Evolutionary conservation across 2,113 vertebrate genomes (phyloP), one percentile per base, ranked within the genome.

Genomic region (Cettia cetti): DNA sequence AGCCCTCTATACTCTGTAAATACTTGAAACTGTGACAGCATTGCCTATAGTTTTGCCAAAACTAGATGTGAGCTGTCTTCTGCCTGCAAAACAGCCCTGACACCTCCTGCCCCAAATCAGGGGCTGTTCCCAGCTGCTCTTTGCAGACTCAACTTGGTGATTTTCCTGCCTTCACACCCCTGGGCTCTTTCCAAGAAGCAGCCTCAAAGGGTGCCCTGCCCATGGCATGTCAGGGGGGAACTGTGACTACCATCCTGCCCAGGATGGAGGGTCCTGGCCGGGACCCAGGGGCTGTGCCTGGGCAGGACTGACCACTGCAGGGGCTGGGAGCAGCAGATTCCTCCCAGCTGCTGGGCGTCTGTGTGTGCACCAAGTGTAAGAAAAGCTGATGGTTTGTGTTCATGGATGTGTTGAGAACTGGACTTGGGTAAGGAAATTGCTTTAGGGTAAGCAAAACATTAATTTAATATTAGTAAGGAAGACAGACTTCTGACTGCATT

Each of bases 241-340:
- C 39, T 2, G 24, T n/a, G 24, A 47, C 39, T 60, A n/a, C 14
- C 28, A 24, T 6, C 69, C 39, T 75, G 61, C 39, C 23, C 45
- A 7, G 61, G 45, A 11, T 4, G 5, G 33, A 59, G 28, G 45
- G 20, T 42, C n/a, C 63, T 53, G 44, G 15, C 28, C 0, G 2
- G 71, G 72, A 24, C 27, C 57, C 49, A 1, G 3, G 13, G 1
- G 40, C 45, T 44, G 39, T 53, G 59, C 59, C 64, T 12, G 39
- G 65, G 60, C 33, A 69, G 20, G 6, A 15, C 22, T 1, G 1
- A 21, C 18, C 0, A 0, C 7, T 6, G 35, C 2, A 5, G 60
- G 64, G 65, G 65, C 42, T n/a, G 52, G 28, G 23, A 30, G 26
- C 37, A 52, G 30, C 45, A 44, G 14, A 4, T 23, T 49, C n/a